Evolutionary conservation across 1,140 invertebrate species (phyloP).

Genomic region (Aricia agestis): DNA sequence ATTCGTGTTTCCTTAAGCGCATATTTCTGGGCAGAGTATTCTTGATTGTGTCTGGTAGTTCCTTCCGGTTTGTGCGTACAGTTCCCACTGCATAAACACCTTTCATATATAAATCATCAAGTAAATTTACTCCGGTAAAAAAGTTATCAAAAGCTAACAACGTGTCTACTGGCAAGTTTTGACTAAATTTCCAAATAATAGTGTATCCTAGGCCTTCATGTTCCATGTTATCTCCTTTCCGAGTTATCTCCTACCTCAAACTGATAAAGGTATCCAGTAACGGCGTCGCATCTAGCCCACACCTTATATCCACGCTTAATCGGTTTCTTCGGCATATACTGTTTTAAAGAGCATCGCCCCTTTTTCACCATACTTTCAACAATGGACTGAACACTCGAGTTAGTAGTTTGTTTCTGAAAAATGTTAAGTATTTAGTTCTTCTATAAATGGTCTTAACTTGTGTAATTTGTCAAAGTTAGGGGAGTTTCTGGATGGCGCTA

Average conservation of each 20-base stretch:
- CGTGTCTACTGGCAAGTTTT: constrained; percentile 25
- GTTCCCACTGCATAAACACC: constrained; percentile 25
- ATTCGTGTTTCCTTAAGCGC: constrained; percentile 9
- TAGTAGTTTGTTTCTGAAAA: constrained; percentile 29
- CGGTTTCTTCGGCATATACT: constrained; percentile 41
- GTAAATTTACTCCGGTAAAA: constrained; percentile 20
- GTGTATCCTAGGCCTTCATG: constrained; percentile 34
- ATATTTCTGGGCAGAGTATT: constrained; percentile 10
- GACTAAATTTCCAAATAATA: constrained; percentile 29
- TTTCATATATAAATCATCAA: constrained; percentile 27
- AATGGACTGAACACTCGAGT: constrained; percentile 28
- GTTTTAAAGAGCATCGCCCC: constrained; percentile 37
- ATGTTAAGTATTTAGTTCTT: constrained; percentile 34
- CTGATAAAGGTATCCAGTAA: constrained; percentile 30
- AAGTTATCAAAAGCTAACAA: constrained; percentile 36
- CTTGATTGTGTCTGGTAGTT: background rate
- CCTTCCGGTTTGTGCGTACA: background rate
- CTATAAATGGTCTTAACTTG: constrained; percentile 34
- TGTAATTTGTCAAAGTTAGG: constrained; percentile 32
- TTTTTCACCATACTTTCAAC: constrained; percentile 43
- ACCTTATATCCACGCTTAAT: constrained; percentile 38
- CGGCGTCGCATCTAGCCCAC: constrained; percentile 30
- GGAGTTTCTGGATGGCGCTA: constrained; percentile 23
- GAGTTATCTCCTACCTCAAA: constrained; percentile 32
- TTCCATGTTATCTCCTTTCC: constrained; percentile 29